Percentiles rank a stretch among this genome's conserved stretches.
Evolutionary conservation across 35 echinoderm and acorn worm species (phyloP).

Genomic region (Ophioderma brevispina): DNA sequence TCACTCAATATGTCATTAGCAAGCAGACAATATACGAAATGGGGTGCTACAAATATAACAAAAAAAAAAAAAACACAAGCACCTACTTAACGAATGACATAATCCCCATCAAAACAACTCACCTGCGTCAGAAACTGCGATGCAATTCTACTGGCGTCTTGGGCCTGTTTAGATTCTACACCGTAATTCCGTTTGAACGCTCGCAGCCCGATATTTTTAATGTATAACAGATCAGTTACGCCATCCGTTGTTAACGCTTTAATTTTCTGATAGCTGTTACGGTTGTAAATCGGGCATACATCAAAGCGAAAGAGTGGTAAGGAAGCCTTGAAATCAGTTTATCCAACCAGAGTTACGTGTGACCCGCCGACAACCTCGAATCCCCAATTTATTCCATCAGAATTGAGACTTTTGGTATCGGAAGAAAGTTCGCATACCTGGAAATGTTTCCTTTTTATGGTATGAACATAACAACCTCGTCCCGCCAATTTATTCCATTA

Average conservation of each 20-base stretch:
- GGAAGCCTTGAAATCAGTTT: too few relatives aligned
- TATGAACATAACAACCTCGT: too few relatives aligned
- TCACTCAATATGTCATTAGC: not conserved
- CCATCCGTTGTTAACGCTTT: slow-evolving; percentile 43
- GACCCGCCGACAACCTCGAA: too few relatives aligned
- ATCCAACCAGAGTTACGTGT: too few relatives aligned
- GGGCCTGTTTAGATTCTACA: slow-evolving; percentile 57
- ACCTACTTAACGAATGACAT: not conserved
- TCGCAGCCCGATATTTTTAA: slow-evolving; percentile 63
- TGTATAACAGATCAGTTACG: slow-evolving; percentile 72
- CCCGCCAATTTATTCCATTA: too few relatives aligned
- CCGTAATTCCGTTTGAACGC: slow-evolving; percentile 76
- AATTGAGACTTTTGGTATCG: too few relatives aligned
- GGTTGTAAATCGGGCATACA: too few relatives aligned
- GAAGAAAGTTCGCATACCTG: too few relatives aligned
- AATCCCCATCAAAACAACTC: not conserved
- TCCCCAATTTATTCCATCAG: too few relatives aligned
- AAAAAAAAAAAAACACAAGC: not conserved
- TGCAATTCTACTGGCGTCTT: slow-evolving; percentile 58
- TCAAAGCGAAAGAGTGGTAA: too few relatives aligned
- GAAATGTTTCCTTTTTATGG: too few relatives aligned
- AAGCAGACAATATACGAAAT: not conserved
- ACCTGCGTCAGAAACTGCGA: slow-evolving; percentile 70
- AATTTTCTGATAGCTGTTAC: slow-evolving; percentile 64
- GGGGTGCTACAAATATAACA: not conserved